Evolutionary conservation across 2,888 invertebrate genomes (phyloP), one percentile per base, ranked within the genome.

Genomic region (Autographa gamma): DNA sequence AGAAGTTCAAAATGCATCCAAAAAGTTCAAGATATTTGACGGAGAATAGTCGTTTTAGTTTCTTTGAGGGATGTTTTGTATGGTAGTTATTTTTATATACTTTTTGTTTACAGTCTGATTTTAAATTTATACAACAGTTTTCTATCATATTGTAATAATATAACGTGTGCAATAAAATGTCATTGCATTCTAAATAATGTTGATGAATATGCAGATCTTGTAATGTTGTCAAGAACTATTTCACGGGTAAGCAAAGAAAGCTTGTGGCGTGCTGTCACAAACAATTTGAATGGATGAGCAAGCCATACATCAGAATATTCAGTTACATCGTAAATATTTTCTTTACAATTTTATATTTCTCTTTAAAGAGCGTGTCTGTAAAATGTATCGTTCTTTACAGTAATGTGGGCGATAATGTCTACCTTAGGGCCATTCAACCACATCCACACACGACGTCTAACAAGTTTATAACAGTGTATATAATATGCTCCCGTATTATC

Each of bases 401-500:
- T 19, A 1, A n/a, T 41, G 58, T 67, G 54, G 66, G 59, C 58
- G 59, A 59, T 25, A 56, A 56, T 25, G 18, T 62, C 16, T 64
- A 54, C 14, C 8, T 18, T 59, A 71, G 66, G 80, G 73, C 62
- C 77, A 73, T 84, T 79, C 73, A 82, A 74, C 75, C 60, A 6
- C 41, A 60, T 34, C 69, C 58, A 69, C 61, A 76, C 61, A 58
- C 14, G 64, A 58, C 25, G 63, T 52, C 73, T 69, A 66, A 72
- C 66, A 70, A 56, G 19, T 66, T 69, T 71, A 69, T 66, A 77
- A 75, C 76, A 54, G 71, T 62, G 59, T 69, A 60, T 73, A 82
- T 77, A 81, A 72, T 79, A 63, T 79, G 74, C 71, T 77, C 73
- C 70, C 65, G 67, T 75, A 85, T 88, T 87, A 88, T 83, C 85